phyloP scores from a whole-genome alignment of 2,797 vertebrate genomes.

The Gastrophryne carolinensis region DNA sequence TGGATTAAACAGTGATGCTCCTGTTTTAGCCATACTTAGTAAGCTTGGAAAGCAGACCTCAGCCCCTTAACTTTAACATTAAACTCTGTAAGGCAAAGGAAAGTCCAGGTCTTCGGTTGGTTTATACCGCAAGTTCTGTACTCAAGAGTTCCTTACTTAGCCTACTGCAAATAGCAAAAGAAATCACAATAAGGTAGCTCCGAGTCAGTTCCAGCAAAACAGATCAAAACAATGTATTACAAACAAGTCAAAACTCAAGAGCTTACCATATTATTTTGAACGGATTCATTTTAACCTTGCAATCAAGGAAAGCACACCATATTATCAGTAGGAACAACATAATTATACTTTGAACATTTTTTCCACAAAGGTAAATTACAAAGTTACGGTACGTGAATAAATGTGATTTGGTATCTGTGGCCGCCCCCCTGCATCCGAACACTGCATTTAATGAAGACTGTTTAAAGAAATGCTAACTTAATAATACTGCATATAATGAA shows the following conservation, averaged over 20 bases:
- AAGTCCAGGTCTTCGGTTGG: slow-evolving; percentile 3
- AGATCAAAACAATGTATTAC: neutral
- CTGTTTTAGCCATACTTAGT: slow-evolving; percentile 50
- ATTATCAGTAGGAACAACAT: slow-evolving; percentile 38
- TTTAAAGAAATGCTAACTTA: slow-evolving; percentile 23
- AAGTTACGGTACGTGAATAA: slow-evolving; percentile 20
- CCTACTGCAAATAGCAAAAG: slow-evolving; percentile 6
- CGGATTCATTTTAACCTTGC: slow-evolving; percentile 16
- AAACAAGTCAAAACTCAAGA: slow-evolving; percentile 1
- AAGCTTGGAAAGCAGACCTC: slow-evolving; percentile 17
- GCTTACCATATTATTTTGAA: slow-evolving; percentile 3
- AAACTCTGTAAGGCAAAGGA: neutral
- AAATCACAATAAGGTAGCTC: neutral
- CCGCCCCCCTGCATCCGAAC: neutral
- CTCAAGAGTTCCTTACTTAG: neutral
- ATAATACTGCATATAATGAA: slow-evolving; percentile 20
- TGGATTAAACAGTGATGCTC: slow-evolving; percentile 30
- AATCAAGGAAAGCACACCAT: slow-evolving; percentile 16
- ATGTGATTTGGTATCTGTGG: slow-evolving; percentile 17
- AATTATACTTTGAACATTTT: slow-evolving; percentile 33
- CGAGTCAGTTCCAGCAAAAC: neutral
- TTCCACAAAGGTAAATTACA: slow-evolving; percentile 39
- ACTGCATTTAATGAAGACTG: slow-evolving; percentile 5
- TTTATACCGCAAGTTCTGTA: neutral
- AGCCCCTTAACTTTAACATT: slow-evolving; percentile 6